These are phyloP conservation scores for Saimiri boliviensis DNA, from an alignment of 2,113 vertebrate genomes.

Conservation along the genomic window DNA sequence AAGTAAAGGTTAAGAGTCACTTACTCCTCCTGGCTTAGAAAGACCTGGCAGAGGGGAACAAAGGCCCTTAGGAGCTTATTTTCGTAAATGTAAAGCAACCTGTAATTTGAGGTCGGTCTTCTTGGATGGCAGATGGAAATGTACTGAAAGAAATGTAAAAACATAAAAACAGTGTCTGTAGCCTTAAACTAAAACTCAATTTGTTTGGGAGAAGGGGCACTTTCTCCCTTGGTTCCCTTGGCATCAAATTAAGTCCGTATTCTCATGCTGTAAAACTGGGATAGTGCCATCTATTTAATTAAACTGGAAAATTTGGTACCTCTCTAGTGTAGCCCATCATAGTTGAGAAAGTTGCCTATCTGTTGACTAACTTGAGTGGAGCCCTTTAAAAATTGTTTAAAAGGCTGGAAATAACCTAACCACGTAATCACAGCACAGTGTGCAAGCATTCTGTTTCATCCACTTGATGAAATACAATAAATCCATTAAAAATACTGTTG, in stretches of 20 bases:
- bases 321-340: background rate
- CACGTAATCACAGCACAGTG: background rate
- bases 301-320: constrained; percentile 62
- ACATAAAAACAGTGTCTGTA: background rate
- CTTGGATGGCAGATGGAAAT: constrained; percentile 44
- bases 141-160: background rate
- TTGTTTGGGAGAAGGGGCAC: background rate
- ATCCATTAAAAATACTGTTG: background rate
- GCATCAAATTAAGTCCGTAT: constrained; percentile 26
- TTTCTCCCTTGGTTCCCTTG: constrained; percentile 43
- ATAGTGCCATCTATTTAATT: constrained; percentile 53
- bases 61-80: background rate
- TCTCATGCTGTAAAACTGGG: background rate
- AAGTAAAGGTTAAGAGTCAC: constrained; percentile 70
- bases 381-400: constrained; percentile 1
- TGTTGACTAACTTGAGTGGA: constrained; percentile 15
- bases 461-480: background rate
- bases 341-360: background rate
- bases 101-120: constrained; percentile 39
- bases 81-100: constrained; percentile 48
- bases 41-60: background rate
- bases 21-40: constrained; percentile 55
- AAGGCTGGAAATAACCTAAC: background rate
- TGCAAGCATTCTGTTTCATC: background rate
- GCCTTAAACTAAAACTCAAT: constrained; percentile 32